phyloP scores from a whole-genome alignment of 2,888 invertebrate species.

The Watsonalla cultraria region DNA sequence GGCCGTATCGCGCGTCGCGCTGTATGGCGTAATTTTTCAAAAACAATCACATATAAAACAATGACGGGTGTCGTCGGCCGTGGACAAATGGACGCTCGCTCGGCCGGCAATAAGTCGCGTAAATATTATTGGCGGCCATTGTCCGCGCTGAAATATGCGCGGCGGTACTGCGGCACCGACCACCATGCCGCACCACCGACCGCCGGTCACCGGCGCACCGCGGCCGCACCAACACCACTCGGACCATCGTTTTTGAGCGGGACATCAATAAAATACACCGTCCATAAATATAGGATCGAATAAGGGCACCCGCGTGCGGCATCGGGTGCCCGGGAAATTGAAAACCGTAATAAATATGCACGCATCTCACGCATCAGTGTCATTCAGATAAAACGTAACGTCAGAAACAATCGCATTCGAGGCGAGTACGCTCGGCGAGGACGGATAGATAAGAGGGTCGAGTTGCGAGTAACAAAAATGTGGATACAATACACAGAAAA shows the following conservation, averaged over 20 bases:
- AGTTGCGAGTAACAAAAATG: slow-evolving; percentile 24
- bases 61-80: slow-evolving; percentile 49
- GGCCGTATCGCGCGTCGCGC: slow-evolving; percentile 27
- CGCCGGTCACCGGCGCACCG: too few relatives aligned
- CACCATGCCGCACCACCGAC: too few relatives aligned
- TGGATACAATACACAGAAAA: slow-evolving; percentile 34
- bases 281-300: slow-evolving; percentile 8
- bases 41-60: slow-evolving; percentile 61
- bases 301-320: slow-evolving; percentile 8
- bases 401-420: slow-evolving; percentile 29
- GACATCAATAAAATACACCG: slow-evolving; percentile 7
- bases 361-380: slow-evolving; percentile 18
- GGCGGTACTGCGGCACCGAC: background rate
- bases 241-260: background rate
- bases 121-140: slow-evolving; percentile 11
- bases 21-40: slow-evolving; percentile 49
- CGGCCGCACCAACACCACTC: too few relatives aligned
- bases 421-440: slow-evolving; percentile 13
- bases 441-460: slow-evolving; percentile 23
- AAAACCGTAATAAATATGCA: slow-evolving; percentile 16
- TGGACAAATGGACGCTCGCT: slow-evolving; percentile 27
- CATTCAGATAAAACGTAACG: slow-evolving; percentile 20
- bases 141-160: background rate
- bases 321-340: slow-evolving; percentile 5
- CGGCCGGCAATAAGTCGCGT: slow-evolving; percentile 12